Percentiles rank a stretch among this genome's conserved stretches.
Evolutionary conservation across 1,140 invertebrate genomes (phyloP).

Genomic region (Riptortus pedestris): DNA sequence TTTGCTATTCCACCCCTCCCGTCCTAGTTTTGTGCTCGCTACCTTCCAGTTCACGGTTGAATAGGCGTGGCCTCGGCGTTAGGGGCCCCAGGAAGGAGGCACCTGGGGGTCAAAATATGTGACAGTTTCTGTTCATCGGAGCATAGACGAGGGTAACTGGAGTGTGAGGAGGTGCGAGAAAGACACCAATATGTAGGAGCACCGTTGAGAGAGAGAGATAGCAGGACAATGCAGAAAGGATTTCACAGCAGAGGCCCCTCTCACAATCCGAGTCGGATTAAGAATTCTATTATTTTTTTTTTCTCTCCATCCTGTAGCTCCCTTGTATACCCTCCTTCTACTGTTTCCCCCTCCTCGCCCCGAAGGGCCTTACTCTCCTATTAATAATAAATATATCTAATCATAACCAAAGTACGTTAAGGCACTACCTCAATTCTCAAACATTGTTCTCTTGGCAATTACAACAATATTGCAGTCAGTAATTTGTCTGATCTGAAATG

Average conservation of each 20-base stretch:
- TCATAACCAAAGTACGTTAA: background rate
- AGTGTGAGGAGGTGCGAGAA: slow-evolving; percentile 9
- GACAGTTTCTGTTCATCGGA: slow-evolving; percentile 21
- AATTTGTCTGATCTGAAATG: too few relatives aligned
- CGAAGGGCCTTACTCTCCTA: background rate
- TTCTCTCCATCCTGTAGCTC: slow-evolving; percentile 11
- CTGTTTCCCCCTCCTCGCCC: slow-evolving; percentile 19
- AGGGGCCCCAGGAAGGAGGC: background rate
- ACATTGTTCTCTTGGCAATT: too few relatives aligned
- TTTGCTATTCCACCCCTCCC: too few relatives aligned
- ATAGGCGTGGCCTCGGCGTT: too few relatives aligned
- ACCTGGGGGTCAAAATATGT: slow-evolving; percentile 21
- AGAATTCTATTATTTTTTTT: slow-evolving; percentile 23
- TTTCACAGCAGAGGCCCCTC: background rate
- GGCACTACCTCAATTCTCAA: too few relatives aligned
- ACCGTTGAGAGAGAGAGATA: background rate
- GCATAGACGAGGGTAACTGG: background rate
- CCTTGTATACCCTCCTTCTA: slow-evolving; percentile 20
- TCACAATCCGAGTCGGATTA: slow-evolving; percentile 14
- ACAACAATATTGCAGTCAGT: too few relatives aligned
- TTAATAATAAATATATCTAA: slow-evolving; percentile 9
- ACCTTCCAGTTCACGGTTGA: too few relatives aligned
- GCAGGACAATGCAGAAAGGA: background rate
- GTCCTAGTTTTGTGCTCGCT: too few relatives aligned
- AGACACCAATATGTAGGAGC: background rate